Conservation (phyloP, 2,888 invertebrate species). For the Deroplatys truncata region DNA sequence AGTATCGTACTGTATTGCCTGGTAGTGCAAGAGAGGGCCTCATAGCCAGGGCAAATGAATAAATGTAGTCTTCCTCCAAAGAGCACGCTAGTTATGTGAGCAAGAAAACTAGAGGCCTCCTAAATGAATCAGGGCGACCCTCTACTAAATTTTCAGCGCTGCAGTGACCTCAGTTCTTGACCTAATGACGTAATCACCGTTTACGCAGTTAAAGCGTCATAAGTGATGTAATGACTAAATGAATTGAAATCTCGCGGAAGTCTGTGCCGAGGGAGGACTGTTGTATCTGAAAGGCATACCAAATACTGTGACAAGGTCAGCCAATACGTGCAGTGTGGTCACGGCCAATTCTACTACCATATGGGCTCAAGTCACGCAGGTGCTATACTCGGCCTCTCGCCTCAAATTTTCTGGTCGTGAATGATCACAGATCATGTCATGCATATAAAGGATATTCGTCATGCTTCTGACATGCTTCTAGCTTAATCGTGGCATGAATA, state of each 20-base stretch:
- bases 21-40: too few species aligned
- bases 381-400: neutral
- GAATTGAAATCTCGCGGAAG: neutral
- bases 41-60: too few species aligned
- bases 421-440: neutral
- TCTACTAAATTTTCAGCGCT: neutral
- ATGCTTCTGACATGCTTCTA: neutral
- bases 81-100: too few species aligned
- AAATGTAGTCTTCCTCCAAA: too few species aligned
- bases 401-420: neutral
- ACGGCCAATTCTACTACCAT: neutral
- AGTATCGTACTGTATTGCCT: too few species aligned
- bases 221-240: neutral
- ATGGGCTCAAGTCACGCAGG: neutral
- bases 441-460: neutral
- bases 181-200: neutral
- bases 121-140: neutral
- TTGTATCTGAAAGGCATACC: neutral
- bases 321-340: neutral
- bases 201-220: neutral
- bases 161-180: neutral
- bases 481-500: too few species aligned
- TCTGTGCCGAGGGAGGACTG: neutral
- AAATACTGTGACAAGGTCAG: neutral
- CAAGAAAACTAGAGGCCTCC: too few species aligned